Base-by-base conservation (phyloP, 1,140 invertebrate genomes). In the Lordiphosa mommai region DNA sequence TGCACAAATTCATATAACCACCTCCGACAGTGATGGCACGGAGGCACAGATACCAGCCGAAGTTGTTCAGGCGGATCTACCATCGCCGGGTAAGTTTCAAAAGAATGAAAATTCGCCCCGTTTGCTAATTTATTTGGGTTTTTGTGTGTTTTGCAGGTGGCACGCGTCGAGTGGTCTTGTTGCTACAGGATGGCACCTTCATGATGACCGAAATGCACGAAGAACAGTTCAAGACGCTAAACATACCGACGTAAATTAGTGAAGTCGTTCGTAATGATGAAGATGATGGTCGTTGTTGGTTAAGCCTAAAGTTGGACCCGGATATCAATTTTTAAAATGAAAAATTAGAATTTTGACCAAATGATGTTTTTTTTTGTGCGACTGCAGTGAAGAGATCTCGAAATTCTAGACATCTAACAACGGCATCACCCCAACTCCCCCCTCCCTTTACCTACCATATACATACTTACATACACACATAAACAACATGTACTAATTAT, bases 201-300 rank as follows among this genome's bases (percentile, higher is more conserved):
- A 95, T 95, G 90, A 94, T 95, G 92, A 96, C 95, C 12, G 94
- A 95, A 89, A 92, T 96, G 33, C 93, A 95, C 58, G 94, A 95
- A 69, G 94, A 95, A 73, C 94, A 96, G 74, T 96, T 94, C 72
- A 93, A 93, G 65, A 92, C 93, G 55, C 87, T 94, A 49, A 93
- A 94, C 48, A 86, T 88, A 51, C 68, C 68, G 48, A 79, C 87
- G 71, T 88, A 88, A 87, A 72, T 57, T 53, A 63, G 38, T 44
- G 6, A 23, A 6, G 4, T 4, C 23, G 23, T 27, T 27, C 23
- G 23, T 27, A 6, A 27, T 7, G 23, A 27, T 27, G 23, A 27
- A 27, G 23, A 7, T 7, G 23, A 27, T 27, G 23, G 6, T 27
- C 5, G 6, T 1, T 7, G 23, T 27, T 27, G 5, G 20, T 23